phyloP scores from a whole-genome alignment of 2,797 vertebrate species.

The Phrynocephalus vlangalii region DNA sequence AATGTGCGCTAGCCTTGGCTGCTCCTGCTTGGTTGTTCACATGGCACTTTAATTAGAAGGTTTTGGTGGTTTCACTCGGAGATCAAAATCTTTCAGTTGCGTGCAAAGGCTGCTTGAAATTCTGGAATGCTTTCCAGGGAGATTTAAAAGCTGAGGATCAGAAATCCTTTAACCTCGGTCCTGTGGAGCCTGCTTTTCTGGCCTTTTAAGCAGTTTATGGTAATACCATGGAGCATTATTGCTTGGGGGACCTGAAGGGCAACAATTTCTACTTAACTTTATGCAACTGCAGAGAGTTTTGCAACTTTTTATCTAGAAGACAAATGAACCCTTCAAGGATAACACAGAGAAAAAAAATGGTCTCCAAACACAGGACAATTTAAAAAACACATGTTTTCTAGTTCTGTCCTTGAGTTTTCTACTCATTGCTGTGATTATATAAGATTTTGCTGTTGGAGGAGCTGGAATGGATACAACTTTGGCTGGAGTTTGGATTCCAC shows the following conservation, averaged over 20 bases:
- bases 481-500: slow-evolving; percentile 55
- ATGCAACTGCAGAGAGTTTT: slow-evolving; percentile 39
- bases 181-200: slow-evolving; percentile 47
- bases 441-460: background rate
- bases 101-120: slow-evolving; percentile 50
- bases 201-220: slow-evolving; percentile 47
- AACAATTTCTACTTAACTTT: slow-evolving; percentile 62
- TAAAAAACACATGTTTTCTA: slow-evolving; percentile 43
- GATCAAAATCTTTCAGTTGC: slow-evolving; percentile 49
- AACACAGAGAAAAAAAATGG: slow-evolving; percentile 41
- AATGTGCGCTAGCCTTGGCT: slow-evolving; percentile 43
- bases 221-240: slow-evolving; percentile 25
- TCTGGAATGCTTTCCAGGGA: slow-evolving; percentile 50
- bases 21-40: slow-evolving; percentile 48
- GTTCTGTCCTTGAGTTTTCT: slow-evolving; percentile 28
- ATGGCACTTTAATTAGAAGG: slow-evolving; percentile 51
- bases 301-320: slow-evolving; percentile 51
- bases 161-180: slow-evolving; percentile 49
- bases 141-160: slow-evolving; percentile 38
- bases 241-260: slow-evolving; percentile 21
- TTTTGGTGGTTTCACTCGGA: slow-evolving; percentile 48
- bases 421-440: background rate
- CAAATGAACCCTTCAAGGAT: slow-evolving; percentile 53
- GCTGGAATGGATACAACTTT: background rate
- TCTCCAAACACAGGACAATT: slow-evolving; percentile 25